Base-by-base conservation (phyloP, 2,113 vertebrate species). In the Eidolon helvum region DNA sequence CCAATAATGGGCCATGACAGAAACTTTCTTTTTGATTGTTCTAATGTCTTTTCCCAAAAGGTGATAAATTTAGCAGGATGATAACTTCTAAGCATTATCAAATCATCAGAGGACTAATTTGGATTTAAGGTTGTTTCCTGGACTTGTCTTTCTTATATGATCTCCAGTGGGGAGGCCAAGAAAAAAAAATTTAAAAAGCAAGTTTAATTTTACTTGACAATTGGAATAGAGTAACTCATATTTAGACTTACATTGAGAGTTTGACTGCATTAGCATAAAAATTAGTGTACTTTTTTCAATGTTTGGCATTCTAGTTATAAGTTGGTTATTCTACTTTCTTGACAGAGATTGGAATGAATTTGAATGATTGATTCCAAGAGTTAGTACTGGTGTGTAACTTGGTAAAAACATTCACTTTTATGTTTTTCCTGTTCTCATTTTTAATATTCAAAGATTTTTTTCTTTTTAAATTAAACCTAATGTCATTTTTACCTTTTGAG, bases 381-480 rank as follows among this genome's bases (percentile, higher is more conserved):
- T 83, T 68, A 68, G 69, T 75, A 89, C 43, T 84, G 50, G 61
- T 84, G 61, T 84, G 61, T 88, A 69, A 50, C 59, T 88, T 61
- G n/a, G 38, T 92, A 83, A 95, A 95, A 92, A 50, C 48, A 82
- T 88, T 82, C 7, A 79, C 63, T 66, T 91, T 91, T 72, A 87
- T 91, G 43, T 72, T 91, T 87, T 80, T 26, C 40, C 15, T 59
- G 22, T 40, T 74, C 43, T 77, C 83, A 88, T 43, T 50, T 50
- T 50, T 50, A 16, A 50, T 50, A 15, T 50, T 50, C 50, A 83
- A 53, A 75, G 26, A 48, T 43, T 40, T 69, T 50, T 66, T 43
- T 15, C 38, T 53, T 4, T 95, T 28, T 18, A 53, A 53, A 83
- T 89, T 95, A 89, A 22, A 48, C 26, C n/a, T 50, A 88, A 75